These are phyloP conservation scores for Scotopteryx bipunctaria DNA, from an alignment of 2,888 invertebrate species.

Conservation along the genomic window DNA sequence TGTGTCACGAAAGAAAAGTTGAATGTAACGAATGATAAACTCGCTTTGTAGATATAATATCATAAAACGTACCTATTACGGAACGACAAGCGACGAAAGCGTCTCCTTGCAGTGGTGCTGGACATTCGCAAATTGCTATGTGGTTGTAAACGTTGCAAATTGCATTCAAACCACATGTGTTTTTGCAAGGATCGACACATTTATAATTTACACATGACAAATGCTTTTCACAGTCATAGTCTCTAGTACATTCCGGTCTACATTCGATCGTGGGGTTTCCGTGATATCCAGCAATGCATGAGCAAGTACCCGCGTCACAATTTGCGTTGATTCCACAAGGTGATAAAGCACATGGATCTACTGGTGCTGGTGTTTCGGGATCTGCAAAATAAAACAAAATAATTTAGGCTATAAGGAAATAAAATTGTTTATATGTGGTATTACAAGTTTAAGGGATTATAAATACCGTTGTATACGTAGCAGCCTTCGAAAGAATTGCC, in stretches of 20 bases:
- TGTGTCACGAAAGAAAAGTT: not conserved
- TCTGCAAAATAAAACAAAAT: constrained; percentile 45
- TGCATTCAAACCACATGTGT: constrained; percentile 87
- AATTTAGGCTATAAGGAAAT: too few species aligned
- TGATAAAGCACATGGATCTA: constrained; percentile 84
- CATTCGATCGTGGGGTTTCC: constrained; percentile 88
- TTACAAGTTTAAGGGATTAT: too few species aligned
- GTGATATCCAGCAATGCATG: constrained; percentile 84
- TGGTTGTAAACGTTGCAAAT: constrained; percentile 90
- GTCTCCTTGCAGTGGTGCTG: constrained; percentile 88
- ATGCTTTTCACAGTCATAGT: constrained; percentile 88
- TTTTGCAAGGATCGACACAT: constrained; percentile 89
- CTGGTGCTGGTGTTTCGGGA: constrained; percentile 55
- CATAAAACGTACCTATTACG: constrained; percentile 66
- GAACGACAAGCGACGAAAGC: constrained; percentile 88
- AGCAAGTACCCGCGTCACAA: constrained; percentile 84
- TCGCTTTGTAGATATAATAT: not conserved
- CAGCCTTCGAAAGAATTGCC: constrained; percentile 88
- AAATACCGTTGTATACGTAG: constrained; percentile 58
- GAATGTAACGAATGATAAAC: not conserved
- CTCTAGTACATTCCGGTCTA: constrained; percentile 89
- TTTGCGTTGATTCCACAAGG: constrained; percentile 86
- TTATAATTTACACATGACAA: constrained; percentile 88
- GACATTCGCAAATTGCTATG: constrained; percentile 90
- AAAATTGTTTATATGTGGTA: too few species aligned